Evolutionary conservation across 2,888 invertebrate species (phyloP).

Genomic region (Atherix ibis): DNA sequence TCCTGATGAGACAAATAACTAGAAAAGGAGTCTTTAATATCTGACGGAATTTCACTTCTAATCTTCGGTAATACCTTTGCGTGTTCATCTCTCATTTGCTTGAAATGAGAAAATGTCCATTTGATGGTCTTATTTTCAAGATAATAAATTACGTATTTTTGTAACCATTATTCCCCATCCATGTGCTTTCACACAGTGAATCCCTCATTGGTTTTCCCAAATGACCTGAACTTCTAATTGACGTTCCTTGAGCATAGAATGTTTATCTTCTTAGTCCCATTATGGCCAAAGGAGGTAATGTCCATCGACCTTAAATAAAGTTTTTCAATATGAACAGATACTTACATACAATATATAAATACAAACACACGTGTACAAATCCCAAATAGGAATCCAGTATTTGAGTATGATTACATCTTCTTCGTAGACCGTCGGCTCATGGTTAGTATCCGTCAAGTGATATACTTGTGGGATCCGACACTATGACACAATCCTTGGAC

Average conservation of each 20-base stretch:
- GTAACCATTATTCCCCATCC: constrained; percentile 8
- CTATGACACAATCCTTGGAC: too few species aligned
- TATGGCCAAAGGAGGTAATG: constrained; percentile 3
- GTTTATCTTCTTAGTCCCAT: constrained; percentile 6
- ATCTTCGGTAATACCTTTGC: constrained; percentile 10
- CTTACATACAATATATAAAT: too few species aligned
- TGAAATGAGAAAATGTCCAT: constrained; percentile 11
- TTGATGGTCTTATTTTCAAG: constrained; percentile 10
- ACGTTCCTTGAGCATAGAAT: constrained; percentile 5
- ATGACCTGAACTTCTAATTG: constrained; percentile 11
- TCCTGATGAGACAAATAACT: constrained; percentile 5
- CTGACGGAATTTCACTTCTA: constrained; percentile 6
- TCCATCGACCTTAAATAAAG: background rate
- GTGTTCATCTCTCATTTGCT: constrained; percentile 12
- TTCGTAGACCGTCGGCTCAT: too few species aligned
- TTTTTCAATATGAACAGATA: too few species aligned
- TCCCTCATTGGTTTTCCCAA: constrained; percentile 10
- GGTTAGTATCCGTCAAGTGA: too few species aligned
- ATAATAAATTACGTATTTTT: constrained; percentile 11
- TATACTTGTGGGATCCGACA: too few species aligned
- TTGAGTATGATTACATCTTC: too few species aligned
- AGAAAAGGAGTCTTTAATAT: constrained; percentile 9
- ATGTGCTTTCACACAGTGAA: constrained; percentile 3
- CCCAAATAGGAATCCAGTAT: too few species aligned
- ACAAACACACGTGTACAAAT: too few species aligned